These are phyloP conservation scores for Napeogenes sylphis DNA, from an alignment of 2,888 invertebrate species.

Conservation along the genomic window DNA sequence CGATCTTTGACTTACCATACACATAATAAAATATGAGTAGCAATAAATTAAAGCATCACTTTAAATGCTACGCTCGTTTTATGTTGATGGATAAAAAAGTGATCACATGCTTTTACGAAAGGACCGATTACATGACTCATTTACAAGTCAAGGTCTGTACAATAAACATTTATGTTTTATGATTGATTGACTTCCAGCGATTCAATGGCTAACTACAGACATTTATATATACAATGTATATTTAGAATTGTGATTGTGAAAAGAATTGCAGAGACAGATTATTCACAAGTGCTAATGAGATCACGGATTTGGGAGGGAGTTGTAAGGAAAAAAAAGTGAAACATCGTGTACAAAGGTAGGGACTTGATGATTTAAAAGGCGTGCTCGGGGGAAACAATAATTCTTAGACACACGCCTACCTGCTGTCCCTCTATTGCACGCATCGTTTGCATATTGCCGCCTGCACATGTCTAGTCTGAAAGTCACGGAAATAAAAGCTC, in stretches of 20 bases:
- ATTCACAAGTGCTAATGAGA: conserved; percentile 75
- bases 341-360: conserved; percentile 58
- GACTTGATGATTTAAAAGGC: conserved; percentile 60
- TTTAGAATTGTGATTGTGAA: conserved; percentile 43
- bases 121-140: conserved; percentile 28
- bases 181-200: conserved; percentile 22
- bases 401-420: conserved; percentile 83
- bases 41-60: conserved; percentile 28
- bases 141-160: conserved; percentile 25
- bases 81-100: conserved; percentile 27
- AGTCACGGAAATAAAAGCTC: conserved; percentile 79
- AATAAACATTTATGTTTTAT: conserved; percentile 16
- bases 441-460: conserved; percentile 94
- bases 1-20: conserved; percentile 33
- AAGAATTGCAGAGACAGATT: conserved; percentile 50
- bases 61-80: conserved; percentile 28
- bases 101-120: conserved; percentile 30
- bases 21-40: conserved; percentile 28
- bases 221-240: conserved; percentile 31
- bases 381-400: conserved; percentile 62
- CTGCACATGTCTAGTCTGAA: conserved; percentile 99
- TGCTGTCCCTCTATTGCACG: conserved; percentile 99
- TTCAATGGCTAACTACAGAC: conserved; percentile 32
- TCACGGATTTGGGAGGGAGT: conserved; percentile 46
- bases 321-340: conserved; percentile 45